phyloP scores from a whole-genome alignment of 37 sponge, comb jelly and placozoan genomes.

The Cladorhizidae sp. region DNA sequence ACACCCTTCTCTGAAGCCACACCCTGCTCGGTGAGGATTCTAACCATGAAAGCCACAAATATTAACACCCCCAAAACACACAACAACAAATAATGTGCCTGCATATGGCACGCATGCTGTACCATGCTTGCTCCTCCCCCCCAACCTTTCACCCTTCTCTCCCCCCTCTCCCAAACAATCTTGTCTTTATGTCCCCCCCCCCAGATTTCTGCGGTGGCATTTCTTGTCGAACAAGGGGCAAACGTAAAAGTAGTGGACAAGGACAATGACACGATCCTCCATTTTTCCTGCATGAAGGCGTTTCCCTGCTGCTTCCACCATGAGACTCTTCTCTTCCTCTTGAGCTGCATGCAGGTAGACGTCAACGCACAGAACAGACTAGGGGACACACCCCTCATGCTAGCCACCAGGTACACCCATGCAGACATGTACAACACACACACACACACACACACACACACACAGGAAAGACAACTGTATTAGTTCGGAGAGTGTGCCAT shows the following conservation, averaged over 20 bases:
- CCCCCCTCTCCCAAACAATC: not conserved
- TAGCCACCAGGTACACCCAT: constrained; percentile 44
- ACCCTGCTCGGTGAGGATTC: too few species aligned
- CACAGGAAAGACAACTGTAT: too few species aligned
- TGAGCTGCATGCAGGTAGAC: constrained; percentile 3
- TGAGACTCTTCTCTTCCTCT: constrained; percentile 55
- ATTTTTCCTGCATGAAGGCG: constrained; percentile 83
- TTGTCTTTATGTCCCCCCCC: not conserved
- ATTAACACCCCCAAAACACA: too few species aligned
- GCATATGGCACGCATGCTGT: too few species aligned
- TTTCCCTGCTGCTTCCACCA: constrained; percentile 51
- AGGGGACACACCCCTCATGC: constrained; percentile 76
- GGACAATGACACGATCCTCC: constrained; percentile 73
- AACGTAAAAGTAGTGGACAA: constrained; percentile 46
- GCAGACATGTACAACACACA: too few species aligned
- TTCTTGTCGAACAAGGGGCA: constrained; percentile 58
- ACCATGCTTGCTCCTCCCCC: too few species aligned
- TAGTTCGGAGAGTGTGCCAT: too few species aligned
- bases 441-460: too few species aligned
- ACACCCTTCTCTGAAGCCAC: not conserved
- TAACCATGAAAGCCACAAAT: too few species aligned
- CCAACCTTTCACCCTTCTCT: too few species aligned
- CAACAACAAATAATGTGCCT: too few species aligned
- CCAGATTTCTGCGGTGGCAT: constrained; percentile 42
- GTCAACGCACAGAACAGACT: constrained; percentile 45